Base-by-base conservation (phyloP, 2,888 invertebrate species). In the Trachelus troglodyta region DNA sequence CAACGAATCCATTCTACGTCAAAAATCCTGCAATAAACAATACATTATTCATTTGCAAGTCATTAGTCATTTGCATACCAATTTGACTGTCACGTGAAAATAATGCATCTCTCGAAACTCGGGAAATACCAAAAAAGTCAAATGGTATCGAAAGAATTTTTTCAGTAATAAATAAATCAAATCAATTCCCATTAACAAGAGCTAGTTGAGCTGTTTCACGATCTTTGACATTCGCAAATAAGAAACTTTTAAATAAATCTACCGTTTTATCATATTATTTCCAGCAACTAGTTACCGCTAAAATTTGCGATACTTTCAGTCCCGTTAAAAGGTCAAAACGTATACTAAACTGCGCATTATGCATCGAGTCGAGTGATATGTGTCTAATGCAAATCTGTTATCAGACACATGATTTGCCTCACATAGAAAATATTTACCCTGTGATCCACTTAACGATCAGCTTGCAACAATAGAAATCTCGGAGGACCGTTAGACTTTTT, bases 1-100 rank as follows among this genome's bases (percentile, higher is more conserved):
- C 34, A 76, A 75, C 79, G 80, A 83, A 79, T 80, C 80, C 85
- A 85, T 85, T 77, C 79, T 82, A 34, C 33, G 23, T 15, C 56
- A 23, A 23, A 77, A 75, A 30, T n/a, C 30, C 12, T 71, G 68
- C 12, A 56, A 56, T 23, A 56, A 56, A 56, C 56, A 56, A 56
- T 56, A 56, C 23, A 23, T 56, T 40, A 23, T 40, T 40, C 40
- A 40, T 40, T 23, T 40, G 40, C 40, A 40, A 37, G 37, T 4
- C 15, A 4, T 56, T 15, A 15, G 12, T 37, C 12, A 37, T 37
- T 37, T 12, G 37, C 12, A 37, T 37, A 15, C 40, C 40, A 40
- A 40, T 40, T 15, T 40, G 40, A 56, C 1, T 56, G 23, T 56
- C 56, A 23, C 9, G 23, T 56, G 9, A 56, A 56, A 23, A 9